phyloP scores from a whole-genome alignment of 2,113 vertebrate species.

The Tupaia tana region DNA sequence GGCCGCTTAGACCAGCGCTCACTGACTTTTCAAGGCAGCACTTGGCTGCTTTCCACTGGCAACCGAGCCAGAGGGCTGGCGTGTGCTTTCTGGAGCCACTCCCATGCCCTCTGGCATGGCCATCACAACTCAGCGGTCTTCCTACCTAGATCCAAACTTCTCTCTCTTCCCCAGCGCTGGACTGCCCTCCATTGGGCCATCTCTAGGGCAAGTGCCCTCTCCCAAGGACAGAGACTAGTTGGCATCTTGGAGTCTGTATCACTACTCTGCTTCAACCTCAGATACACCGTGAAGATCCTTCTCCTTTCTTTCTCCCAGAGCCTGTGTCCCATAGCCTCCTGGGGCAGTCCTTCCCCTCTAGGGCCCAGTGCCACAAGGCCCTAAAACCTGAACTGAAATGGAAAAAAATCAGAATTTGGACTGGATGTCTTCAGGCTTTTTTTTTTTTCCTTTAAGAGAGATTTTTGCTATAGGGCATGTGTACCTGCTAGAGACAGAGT shows the following conservation, averaged over 20 bases:
- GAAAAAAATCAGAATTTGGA: slow-evolving; percentile 34
- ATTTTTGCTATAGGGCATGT: too few relatives aligned
- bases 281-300: background rate
- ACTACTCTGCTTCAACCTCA: background rate
- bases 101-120: background rate
- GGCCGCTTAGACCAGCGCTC: background rate
- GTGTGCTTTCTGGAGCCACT: background rate
- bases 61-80: slow-evolving; percentile 17
- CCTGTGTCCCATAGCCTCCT: background rate
- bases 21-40: background rate
- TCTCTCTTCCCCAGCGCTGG: background rate
- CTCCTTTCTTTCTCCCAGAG: background rate
- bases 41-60: slow-evolving; percentile 30
- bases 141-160: background rate
- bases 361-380: background rate
- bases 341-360: background rate
- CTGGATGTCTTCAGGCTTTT: background rate
- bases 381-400: background rate
- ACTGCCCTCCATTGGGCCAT: background rate
- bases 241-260: background rate
- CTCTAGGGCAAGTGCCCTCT: background rate
- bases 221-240: background rate
- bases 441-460: too few relatives aligned
- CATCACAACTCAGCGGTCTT: background rate
- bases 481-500: too few relatives aligned